Conservation (phyloP, 2,888 invertebrate genomes). For the Hermaeophaga mercurialis region DNA sequence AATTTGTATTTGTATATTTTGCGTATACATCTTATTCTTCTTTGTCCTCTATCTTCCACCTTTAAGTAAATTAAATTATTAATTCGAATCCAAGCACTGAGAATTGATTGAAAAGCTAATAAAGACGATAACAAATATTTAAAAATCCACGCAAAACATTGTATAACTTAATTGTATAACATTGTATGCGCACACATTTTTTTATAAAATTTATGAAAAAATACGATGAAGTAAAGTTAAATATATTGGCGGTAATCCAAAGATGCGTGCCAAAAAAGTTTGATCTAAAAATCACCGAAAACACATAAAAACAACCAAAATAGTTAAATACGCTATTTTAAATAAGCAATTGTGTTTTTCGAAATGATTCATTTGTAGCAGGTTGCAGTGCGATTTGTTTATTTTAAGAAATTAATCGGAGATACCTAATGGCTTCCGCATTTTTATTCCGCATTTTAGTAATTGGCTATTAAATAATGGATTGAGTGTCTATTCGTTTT, state of each 20-base stretch:
- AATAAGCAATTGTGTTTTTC: neutral
- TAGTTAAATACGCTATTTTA: neutral
- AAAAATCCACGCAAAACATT: too few relatives aligned
- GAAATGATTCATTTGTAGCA: constrained; percentile 1
- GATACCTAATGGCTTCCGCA: neutral
- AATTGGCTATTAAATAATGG: neutral
- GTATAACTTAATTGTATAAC: neutral
- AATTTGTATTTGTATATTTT: too few relatives aligned
- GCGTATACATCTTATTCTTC: too few relatives aligned
- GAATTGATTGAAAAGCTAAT: too few relatives aligned
- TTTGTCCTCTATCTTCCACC: too few relatives aligned
- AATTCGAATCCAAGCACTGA: too few relatives aligned
- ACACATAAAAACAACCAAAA: constrained; percentile 7
- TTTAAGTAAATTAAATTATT: too few relatives aligned
- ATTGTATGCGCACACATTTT: neutral
- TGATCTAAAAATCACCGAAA: constrained; percentile 3
- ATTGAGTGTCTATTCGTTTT: too few relatives aligned
- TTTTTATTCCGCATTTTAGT: neutral
- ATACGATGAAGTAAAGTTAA: neutral
- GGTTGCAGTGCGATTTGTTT: neutral
- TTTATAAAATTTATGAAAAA: neutral
- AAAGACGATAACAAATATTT: too few relatives aligned
- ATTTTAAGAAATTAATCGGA: neutral
- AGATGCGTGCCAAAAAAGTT: neutral
- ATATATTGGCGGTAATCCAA: neutral